phyloP scores from a whole-genome alignment of 2,888 invertebrate genomes.

The Drosophila paucipuncta region DNA sequence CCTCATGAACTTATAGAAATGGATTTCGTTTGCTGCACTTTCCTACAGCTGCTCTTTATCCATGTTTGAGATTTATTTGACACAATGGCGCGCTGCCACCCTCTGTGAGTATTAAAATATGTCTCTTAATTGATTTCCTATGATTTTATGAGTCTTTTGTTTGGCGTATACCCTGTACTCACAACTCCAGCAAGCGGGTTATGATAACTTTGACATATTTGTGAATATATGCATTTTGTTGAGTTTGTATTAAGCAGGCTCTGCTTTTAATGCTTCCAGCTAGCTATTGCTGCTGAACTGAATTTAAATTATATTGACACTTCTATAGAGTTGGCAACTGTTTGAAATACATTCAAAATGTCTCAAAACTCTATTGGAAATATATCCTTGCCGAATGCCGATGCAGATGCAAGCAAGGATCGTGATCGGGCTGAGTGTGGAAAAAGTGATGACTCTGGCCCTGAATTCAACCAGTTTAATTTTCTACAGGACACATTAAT shows the following conservation, averaged over 20 bases:
- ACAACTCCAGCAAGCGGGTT: no score
- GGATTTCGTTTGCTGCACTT: slow-evolving; percentile 50
- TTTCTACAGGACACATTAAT: slow-evolving; percentile 29
- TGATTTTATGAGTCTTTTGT: slow-evolving; percentile 38
- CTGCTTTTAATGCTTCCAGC: not conserved
- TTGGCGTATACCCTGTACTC: not conserved
- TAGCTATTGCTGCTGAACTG: not conserved
- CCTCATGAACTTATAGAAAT: slow-evolving; percentile 52
- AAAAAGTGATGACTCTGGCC: not conserved
- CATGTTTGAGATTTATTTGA: slow-evolving; percentile 63
- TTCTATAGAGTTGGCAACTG: not conserved
- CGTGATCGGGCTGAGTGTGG: not conserved
- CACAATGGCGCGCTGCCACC: slow-evolving; percentile 12
- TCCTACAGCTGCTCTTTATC: slow-evolving; percentile 3
- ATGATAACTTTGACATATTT: not conserved
- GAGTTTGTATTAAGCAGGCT: not conserved
- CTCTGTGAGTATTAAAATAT: slow-evolving; percentile 23
- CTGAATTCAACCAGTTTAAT: not conserved
- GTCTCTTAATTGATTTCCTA: slow-evolving; percentile 48
- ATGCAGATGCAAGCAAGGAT: not conserved
- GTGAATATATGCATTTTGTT: not conserved
- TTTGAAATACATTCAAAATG: slow-evolving; percentile 27
- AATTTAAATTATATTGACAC: not conserved
- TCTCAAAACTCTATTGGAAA: slow-evolving; percentile 8
- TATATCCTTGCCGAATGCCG: not conserved